Conservation (phyloP, 1,140 invertebrate genomes). For the Magallana angulata region DNA sequence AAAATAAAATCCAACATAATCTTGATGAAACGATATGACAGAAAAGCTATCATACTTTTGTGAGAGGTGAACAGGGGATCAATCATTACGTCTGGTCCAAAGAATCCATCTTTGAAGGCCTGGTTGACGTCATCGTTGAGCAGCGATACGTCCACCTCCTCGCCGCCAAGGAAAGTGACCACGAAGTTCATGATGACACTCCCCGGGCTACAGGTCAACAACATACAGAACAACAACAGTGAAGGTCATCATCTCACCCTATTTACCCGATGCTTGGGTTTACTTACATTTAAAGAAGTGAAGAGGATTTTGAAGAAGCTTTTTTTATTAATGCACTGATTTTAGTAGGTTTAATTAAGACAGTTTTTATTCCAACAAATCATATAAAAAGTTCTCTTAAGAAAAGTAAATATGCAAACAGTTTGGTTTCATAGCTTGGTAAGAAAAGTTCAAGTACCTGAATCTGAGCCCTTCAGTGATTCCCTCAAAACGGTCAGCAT, state of each 20-base stretch:
- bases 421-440: neutral
- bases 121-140: neutral
- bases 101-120: neutral
- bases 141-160: neutral
- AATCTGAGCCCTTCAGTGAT: neutral
- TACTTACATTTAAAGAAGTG: too few species aligned
- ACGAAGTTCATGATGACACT: constrained; percentile 24
- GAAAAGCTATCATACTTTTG: neutral
- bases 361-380: too few species aligned
- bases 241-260: too few species aligned
- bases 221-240: too few species aligned
- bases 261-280: too few species aligned
- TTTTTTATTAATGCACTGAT: too few species aligned
- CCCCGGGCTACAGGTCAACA: constrained; percentile 29
- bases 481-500: neutral
- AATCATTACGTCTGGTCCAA: neutral
- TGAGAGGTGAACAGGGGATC: constrained; percentile 1
- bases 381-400: too few species aligned
- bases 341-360: too few species aligned
- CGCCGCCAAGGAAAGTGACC: neutral
- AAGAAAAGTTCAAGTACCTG: neutral
- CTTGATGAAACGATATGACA: too few species aligned
- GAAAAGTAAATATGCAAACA: neutral
- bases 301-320: too few species aligned
- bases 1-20: too few species aligned